Percentiles rank a stretch among this genome's conserved stretches.
These are phyloP conservation scores for Cheilosia impressa DNA, from an alignment of 2,888 invertebrate genomes.

Conservation along the genomic window DNA sequence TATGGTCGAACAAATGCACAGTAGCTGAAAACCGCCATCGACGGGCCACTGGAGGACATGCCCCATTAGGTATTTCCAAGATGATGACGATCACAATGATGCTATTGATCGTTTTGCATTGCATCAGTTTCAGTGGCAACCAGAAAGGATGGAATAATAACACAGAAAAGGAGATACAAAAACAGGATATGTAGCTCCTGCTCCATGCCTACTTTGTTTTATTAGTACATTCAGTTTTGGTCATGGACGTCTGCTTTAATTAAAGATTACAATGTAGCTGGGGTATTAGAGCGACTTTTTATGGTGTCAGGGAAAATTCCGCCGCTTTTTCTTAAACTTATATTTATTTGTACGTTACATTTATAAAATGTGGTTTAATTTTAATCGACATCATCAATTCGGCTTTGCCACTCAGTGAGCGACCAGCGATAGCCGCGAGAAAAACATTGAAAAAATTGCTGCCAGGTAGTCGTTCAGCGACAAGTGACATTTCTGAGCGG, in stretches of 20 bases:
- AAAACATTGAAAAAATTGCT: too few relatives aligned
- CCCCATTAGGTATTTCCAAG: slow-evolving; percentile 42
- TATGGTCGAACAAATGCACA: slow-evolving; percentile 67
- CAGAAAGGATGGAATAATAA: not conserved
- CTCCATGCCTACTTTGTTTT: not conserved
- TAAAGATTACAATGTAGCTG: too few relatives aligned
- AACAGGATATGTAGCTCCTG: not conserved
- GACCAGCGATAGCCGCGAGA: too few relatives aligned
- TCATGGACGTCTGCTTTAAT: not conserved
- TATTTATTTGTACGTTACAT: too few relatives aligned
- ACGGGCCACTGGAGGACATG: slow-evolving; percentile 21
- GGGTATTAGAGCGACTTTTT: too few relatives aligned
- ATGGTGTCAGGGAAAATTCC: too few relatives aligned
- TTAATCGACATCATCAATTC: too few relatives aligned
- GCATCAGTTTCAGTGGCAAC: slow-evolving; percentile 10
- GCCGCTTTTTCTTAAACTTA: too few relatives aligned
- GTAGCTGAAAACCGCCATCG: slow-evolving; percentile 57
- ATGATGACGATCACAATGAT: slow-evolving; percentile 35
- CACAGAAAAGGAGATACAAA: slow-evolving; percentile 9
- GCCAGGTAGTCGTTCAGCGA: too few relatives aligned
- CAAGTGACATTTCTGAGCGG: too few relatives aligned
- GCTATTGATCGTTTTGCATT: slow-evolving; percentile 21
- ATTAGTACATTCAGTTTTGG: not conserved
- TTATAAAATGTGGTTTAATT: too few relatives aligned
- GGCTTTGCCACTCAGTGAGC: too few relatives aligned